Evolutionary conservation across 2,113 vertebrate genomes (phyloP).

Genomic region (Chiloscyllium plagiosum): DNA sequence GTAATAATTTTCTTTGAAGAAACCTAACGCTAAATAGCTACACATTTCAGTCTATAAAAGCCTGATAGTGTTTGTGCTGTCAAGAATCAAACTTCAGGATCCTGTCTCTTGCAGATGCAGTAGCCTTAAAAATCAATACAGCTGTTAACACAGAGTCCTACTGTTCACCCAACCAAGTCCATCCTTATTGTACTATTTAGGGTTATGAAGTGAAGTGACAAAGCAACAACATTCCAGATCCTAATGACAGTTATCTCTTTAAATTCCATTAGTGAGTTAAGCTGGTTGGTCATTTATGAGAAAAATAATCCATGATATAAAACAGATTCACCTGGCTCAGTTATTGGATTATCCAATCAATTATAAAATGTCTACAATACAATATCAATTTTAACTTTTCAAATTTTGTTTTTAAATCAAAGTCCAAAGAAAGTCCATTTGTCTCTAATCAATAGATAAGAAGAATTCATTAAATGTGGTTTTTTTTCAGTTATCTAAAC

Average conservation of each 20-base stretch:
- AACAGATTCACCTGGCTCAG: background rate
- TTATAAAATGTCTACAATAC: background rate
- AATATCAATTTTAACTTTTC: background rate
- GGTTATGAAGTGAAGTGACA: too few species aligned
- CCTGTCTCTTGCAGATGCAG: background rate
- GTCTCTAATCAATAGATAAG: background rate
- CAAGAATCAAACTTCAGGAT: background rate
- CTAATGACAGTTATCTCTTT: background rate
- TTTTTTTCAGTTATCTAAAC: background rate
- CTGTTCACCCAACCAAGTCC: background rate
- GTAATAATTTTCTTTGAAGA: background rate
- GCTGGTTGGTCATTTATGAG: background rate
- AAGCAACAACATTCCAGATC: background rate
- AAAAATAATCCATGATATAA: background rate
- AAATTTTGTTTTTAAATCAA: background rate
- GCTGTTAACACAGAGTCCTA: background rate
- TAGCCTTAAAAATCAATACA: background rate
- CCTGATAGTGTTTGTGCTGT: background rate
- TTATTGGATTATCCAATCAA: background rate
- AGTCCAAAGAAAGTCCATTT: background rate
- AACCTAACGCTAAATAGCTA: background rate
- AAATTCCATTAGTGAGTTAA: background rate
- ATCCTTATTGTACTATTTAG: background rate
- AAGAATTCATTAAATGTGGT: background rate
- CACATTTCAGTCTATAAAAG: background rate